Conservation (phyloP, 2,888 invertebrate species). For the Gnatocerus cornutus region DNA sequence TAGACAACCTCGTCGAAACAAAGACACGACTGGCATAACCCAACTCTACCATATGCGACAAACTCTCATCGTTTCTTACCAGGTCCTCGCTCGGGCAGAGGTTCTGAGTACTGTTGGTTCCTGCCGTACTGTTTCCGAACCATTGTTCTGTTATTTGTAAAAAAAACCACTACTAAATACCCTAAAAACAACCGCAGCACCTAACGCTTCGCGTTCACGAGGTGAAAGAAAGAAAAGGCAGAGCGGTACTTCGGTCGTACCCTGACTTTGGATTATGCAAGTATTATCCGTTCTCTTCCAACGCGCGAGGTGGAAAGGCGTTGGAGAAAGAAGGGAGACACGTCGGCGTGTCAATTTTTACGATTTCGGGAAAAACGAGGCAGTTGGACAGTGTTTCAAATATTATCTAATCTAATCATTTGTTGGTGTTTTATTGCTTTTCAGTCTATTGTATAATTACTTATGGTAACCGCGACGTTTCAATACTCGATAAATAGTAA, state of each 20-base stretch:
- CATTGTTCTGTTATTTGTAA: constrained; percentile 62
- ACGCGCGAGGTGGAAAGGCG: neutral
- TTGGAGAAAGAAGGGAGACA: constrained; percentile 1
- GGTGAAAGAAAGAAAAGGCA: constrained; percentile 22
- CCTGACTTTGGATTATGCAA: constrained; percentile 1
- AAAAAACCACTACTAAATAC: constrained; percentile 20
- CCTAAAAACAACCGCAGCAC: constrained; percentile 28
- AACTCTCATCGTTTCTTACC: constrained; percentile 69
- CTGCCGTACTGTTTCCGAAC: constrained; percentile 69
- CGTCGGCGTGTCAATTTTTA: constrained; percentile 20
- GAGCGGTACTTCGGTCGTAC: constrained; percentile 13
- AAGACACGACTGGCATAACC: constrained; percentile 4
- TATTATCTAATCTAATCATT: constrained; percentile 4
- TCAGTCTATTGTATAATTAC: neutral
- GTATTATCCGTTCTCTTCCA: neutral
- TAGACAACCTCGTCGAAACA: neutral
- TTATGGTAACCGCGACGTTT: neutral
- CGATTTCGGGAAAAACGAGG: neutral
- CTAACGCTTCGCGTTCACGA: constrained; percentile 25
- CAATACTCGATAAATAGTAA: too few relatives aligned
- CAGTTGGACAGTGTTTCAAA: neutral
- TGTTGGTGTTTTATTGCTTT: neutral
- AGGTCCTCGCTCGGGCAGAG: constrained; percentile 72
- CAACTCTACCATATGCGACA: constrained; percentile 35
- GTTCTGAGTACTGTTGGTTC: constrained; percentile 63